Evolutionary conservation across 2,113 vertebrate genomes (phyloP).

Genomic region (Oryctolagus cuniculus): mOryCun1.1 NC_091450.1:52612001-52612500

Average conservation of each 20-base stretch:
- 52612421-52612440: no score
- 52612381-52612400: background rate
- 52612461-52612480: no score
- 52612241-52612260: accelerated
- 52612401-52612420: no score
- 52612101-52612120: background rate
- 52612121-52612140: background rate
- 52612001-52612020: background rate
- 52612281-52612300: background rate
- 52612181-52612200: background rate
- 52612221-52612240: background rate
- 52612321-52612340: background rate
- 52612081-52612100: background rate
- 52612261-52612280: background rate
- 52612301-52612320: background rate
- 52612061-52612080: background rate
- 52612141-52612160: background rate
- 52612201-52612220: accelerated
- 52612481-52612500: no score
- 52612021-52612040: background rate
- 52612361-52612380: background rate
- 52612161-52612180: background rate
- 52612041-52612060: background rate
- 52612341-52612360: background rate
- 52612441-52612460: no score